Percentiles rank a stretch among this genome's conserved stretches.
Conservation (phyloP, 2,888 invertebrate species). For the Andrena bucephala region DNA sequence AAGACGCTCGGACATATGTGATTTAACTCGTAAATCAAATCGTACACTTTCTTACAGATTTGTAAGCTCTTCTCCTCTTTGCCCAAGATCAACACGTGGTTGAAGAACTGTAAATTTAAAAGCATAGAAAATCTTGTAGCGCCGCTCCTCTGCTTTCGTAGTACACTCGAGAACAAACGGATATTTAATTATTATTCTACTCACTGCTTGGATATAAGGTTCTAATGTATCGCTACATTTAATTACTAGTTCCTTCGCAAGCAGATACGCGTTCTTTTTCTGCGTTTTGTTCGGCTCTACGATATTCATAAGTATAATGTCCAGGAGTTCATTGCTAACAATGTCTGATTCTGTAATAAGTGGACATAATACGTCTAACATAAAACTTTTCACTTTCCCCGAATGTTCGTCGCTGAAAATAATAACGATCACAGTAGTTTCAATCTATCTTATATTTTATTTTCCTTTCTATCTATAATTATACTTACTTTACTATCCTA, state of each 20-base stretch:
- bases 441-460: neutral
- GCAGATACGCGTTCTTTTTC: slow-evolving; percentile 94
- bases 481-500: slow-evolving; percentile 96
- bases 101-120: slow-evolving; percentile 92
- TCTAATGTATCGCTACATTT: slow-evolving; percentile 97
- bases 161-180: neutral
- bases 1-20: slow-evolving; percentile 96
- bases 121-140: slow-evolving; percentile 8
- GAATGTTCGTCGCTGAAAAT: slow-evolving; percentile 95
- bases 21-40: slow-evolving; percentile 98
- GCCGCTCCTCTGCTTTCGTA: neutral
- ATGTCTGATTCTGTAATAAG: slow-evolving; percentile 98
- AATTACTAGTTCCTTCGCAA: slow-evolving; percentile 96
- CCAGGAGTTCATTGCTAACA: slow-evolving; percentile 96
- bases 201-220: slow-evolving; percentile 96
- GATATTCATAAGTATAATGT: slow-evolving; percentile 96
- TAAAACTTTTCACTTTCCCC: slow-evolving; percentile 97
- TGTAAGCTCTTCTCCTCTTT: slow-evolving; percentile 93
- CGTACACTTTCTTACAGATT: slow-evolving; percentile 95
- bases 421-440: neutral
- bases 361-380: slow-evolving; percentile 97
- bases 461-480: neutral
- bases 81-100: slow-evolving; percentile 96
- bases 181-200: slow-evolving; percentile 76
- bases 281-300: slow-evolving; percentile 97